phyloP scores from a whole-genome alignment of 2,888 invertebrate genomes.

The Portevinia maculata region DNA sequence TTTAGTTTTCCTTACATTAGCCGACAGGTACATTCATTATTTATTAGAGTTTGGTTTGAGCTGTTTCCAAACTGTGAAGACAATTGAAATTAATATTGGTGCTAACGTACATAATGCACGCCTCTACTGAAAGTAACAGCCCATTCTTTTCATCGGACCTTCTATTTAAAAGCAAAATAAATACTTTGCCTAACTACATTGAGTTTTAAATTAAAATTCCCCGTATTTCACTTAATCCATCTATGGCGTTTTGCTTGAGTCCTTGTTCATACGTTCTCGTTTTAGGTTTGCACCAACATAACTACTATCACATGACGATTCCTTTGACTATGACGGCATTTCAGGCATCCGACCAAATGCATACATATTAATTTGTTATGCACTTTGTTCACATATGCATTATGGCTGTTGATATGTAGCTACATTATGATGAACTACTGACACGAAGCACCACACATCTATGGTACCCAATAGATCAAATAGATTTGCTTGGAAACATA shows the following conservation, averaged over 20 bases:
- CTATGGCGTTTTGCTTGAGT: no score
- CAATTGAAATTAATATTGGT: no score
- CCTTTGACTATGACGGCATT: slow-evolving; percentile 10
- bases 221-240: background rate
- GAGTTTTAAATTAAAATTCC: no score
- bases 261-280: background rate
- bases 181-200: no score
- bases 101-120: no score
- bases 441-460: slow-evolving; percentile 1
- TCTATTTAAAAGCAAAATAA: background rate
- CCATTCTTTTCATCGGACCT: no score
- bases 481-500: slow-evolving; percentile 39
- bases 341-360: slow-evolving; percentile 35
- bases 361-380: slow-evolving; percentile 63
- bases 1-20: no score
- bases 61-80: no score
- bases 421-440: slow-evolving; percentile 9
- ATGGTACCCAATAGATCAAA: slow-evolving; percentile 11
- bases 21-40: no score
- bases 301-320: slow-evolving; percentile 9
- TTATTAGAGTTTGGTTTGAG: no score
- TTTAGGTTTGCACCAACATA: slow-evolving; percentile 7
- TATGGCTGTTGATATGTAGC: background rate
- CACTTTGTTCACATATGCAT: slow-evolving; percentile 52
- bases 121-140: no score